Base-by-base conservation (phyloP, 2,113 vertebrate species). In the Uria lomvia region DNA sequence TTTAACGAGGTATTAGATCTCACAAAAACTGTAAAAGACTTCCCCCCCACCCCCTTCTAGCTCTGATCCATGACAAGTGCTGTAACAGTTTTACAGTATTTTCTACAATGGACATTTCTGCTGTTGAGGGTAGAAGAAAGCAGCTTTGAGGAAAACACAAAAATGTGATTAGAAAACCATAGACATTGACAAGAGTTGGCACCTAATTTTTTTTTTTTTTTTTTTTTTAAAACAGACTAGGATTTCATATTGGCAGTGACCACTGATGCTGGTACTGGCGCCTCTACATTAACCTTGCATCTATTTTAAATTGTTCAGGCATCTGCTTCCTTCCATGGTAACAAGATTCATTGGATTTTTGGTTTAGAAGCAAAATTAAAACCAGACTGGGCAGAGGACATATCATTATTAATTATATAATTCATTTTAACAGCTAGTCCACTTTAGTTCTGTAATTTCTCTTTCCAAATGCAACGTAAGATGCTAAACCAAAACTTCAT, bases 111-210 rank as follows among this genome's bases (percentile, higher is more conserved):
- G 68, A 50, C 50, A 59, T 88, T 84, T 86, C 88, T 90, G 47
- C 50, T 88, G 42, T 23, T 80, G 16, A 34, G 9, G 14, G 62
- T 76, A 56, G 32, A 80, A 76, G 29, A 90, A 65, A 89, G 53
- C 45, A 73, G 27, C 38, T 55, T 83, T 63, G 60, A 86, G 40
- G 59, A 55, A 75, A 93, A 93, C 7, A 82, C 9, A 84, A 68
- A 74, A 95, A 47, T 16, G 20, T 78, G 65, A 95, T 92, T 87
- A 75, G 79, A 95, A 95, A 96, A 84, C 75, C 88, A 95, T 5
- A 65, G 82, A 63, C 29, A 47, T 58, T 32, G 23, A 72, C 50
- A 71, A n/a, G 43, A 91, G 45, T 83, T 88, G 43, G 72, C 72
- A 93, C 15, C n/a, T 30, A 42, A 43, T 7, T 42, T 6, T 24